Evolutionary conservation across 2,888 invertebrate genomes (phyloP).

Genomic region (Drosophila flavopinicola): DNA sequence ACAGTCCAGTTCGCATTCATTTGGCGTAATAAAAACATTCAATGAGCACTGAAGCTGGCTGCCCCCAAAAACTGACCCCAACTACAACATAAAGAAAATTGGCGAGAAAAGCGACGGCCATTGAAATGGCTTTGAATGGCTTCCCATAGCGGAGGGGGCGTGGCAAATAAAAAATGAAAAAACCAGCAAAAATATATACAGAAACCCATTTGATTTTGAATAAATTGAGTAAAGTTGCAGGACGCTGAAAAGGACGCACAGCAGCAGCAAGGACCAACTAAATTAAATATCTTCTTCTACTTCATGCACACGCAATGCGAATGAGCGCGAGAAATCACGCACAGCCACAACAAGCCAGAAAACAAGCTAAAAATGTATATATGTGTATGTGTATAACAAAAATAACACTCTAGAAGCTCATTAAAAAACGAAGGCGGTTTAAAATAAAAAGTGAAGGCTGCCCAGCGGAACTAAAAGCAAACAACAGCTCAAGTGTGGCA

Average conservation of each 20-base stretch:
- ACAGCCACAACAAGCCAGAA: constrained; percentile 62
- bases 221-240: constrained; percentile 76
- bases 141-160: constrained; percentile 33
- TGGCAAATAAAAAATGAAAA: constrained; percentile 47
- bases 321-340: constrained; percentile 68
- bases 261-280: constrained; percentile 22
- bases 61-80: constrained; percentile 48
- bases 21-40: constrained; percentile 77
- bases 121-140: constrained; percentile 75
- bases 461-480: constrained; percentile 11
- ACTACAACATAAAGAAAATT: constrained; percentile 74
- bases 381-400: constrained; percentile 5
- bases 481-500: constrained; percentile 14
- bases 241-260: constrained; percentile 29
- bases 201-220: constrained; percentile 80
- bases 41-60: constrained; percentile 51
- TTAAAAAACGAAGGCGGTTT: constrained; percentile 58
- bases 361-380: constrained; percentile 51
- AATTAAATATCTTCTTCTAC: constrained; percentile 65
- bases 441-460: constrained; percentile 33
- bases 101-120: constrained; percentile 79
- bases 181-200: too few species aligned
- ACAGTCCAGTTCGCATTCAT: constrained; percentile 63
- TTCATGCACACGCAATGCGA: constrained; percentile 44
- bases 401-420: constrained; percentile 52